Evolutionary conservation across 1,140 invertebrate species (phyloP), one percentile per base, ranked within the genome.

Genomic region (Anastrepha obliqua): DNA sequence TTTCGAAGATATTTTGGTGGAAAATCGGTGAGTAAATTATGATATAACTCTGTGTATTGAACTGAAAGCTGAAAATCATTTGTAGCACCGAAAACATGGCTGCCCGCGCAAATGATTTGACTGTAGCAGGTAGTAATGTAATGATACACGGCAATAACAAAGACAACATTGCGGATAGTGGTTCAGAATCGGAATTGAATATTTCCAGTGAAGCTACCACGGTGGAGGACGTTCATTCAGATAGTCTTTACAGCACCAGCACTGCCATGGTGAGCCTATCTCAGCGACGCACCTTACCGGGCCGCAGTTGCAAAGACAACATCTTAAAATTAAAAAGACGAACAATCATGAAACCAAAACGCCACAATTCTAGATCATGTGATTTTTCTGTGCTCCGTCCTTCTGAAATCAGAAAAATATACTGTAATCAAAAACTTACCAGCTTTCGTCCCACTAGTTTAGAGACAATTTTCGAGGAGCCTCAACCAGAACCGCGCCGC

Each of bases 391-490:
- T 60, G 55, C 29, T 88, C 8, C 87, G 87, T 60, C 78, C 86
- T 17, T 39, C 91, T 88, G 74, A 92, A 8, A 86, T 93, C 0
- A 90, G 88, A 55, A 93, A 92, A 87, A 88, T 93, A 13, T 93
- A 93, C 85, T 89, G 90, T 0, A 92, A 86, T 87, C 91, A 91
- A 81, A 90, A 89, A 2, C 88, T 92, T 78, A 92, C 90, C 11
- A 93, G 91, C 55, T 91, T 93, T 15, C 91, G 88, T 20, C 92
- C 91, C 3, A 86, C 92, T 17, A 92, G 89, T 78, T 88, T 93
- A 39, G 92, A 93, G 85, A 93, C 92, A 0, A 93, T 93, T 17
- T 93, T 93, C 29, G 92, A 93, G 88, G 92, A 93, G 87, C 90
- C 91, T 5, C 90, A 70, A 6, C 13, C 89, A 55, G 91, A 91